phyloP scores from a whole-genome alignment of 2,888 invertebrate genomes.

The Papilio gigon region DNA sequence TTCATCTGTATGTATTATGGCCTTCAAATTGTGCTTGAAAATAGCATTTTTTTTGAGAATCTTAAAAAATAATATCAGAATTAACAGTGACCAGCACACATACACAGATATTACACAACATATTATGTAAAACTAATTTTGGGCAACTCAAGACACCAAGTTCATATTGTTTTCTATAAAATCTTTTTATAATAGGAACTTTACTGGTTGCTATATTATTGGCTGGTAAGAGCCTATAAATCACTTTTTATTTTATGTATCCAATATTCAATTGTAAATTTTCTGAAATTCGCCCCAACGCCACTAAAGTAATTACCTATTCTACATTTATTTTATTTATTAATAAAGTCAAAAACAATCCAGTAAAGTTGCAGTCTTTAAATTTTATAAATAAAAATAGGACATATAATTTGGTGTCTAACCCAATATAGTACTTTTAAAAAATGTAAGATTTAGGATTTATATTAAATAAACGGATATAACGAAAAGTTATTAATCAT shows the following conservation, averaged over 20 bases:
- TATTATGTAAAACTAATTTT: background rate
- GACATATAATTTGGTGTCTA: no score
- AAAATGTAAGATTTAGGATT: background rate
- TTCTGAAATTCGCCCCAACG: background rate
- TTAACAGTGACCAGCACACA: background rate
- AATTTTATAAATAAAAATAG: no score
- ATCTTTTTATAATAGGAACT: background rate
- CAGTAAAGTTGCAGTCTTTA: no score
- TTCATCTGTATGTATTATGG: background rate
- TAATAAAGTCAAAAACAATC: no score
- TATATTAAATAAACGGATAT: background rate
- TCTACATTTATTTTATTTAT: no score
- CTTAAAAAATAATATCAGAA: background rate
- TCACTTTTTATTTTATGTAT: background rate
- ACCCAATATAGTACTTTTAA: background rate
- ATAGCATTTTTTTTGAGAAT: background rate
- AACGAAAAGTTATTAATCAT: background rate
- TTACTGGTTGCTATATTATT: background rate
- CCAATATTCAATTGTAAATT: background rate
- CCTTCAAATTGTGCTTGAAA: background rate
- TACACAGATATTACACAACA: no score
- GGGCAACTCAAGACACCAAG: background rate
- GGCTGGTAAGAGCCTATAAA: background rate
- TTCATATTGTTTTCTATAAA: background rate
- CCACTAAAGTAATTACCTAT: no score